phyloP scores from a whole-genome alignment of 2,888 invertebrate species.

The Diploptera punctata region DNA sequence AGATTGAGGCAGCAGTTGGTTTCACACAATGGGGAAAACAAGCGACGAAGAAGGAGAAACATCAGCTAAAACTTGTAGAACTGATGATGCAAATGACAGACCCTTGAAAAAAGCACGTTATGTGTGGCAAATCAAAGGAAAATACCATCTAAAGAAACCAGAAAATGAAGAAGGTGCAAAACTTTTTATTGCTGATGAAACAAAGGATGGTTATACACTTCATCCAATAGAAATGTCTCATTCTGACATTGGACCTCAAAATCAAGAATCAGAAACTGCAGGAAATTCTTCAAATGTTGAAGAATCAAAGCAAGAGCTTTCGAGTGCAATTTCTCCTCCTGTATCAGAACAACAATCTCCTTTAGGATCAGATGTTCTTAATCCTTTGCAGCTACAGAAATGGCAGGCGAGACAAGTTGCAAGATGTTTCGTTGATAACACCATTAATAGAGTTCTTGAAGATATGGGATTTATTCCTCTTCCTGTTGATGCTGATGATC shows the following conservation, averaged over 20 bases:
- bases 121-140: conserved; percentile 71
- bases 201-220: background rate
- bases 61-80: conserved; percentile 61
- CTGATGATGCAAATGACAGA: conserved; percentile 61
- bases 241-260: background rate
- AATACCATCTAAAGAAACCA: conserved; percentile 44
- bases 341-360: background rate
- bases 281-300: background rate
- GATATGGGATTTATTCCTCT: conserved; percentile 62
- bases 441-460: conserved; percentile 71
- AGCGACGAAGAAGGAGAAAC: conserved; percentile 54
- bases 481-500: conserved; percentile 47
- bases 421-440: conserved; percentile 72
- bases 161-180: conserved; percentile 28
- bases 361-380: background rate
- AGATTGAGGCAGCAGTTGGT: too few relatives aligned
- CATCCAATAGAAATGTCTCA: conserved; percentile 14
- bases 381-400: conserved; percentile 50
- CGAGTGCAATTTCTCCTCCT: background rate
- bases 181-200: conserved; percentile 15
- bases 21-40: conserved; percentile 37
- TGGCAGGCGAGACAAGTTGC: conserved; percentile 75
- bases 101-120: conserved; percentile 71
- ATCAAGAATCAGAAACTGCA: background rate
- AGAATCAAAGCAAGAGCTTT: background rate